A percentile compares a stretch with the other conserved stretches of the same genome.
phyloP scores from a whole-genome alignment of 2,797 vertebrate genomes.

The Morelia viridis region DNA sequence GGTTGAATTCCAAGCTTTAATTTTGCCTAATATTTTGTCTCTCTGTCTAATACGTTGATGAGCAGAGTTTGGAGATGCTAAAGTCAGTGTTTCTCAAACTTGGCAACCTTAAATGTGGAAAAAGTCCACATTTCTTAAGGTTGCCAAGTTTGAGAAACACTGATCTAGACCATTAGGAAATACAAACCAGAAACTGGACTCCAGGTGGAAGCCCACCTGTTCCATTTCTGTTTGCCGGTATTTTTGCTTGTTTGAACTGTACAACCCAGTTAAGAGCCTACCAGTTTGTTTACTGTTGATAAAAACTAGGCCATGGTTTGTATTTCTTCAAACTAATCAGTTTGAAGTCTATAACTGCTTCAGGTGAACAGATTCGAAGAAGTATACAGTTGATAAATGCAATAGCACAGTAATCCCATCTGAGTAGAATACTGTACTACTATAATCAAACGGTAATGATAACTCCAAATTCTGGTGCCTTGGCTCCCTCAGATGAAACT shows the following conservation, averaged over 20 bases:
- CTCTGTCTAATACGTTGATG: background rate
- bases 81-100: background rate
- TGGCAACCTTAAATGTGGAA: background rate
- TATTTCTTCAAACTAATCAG: constrained; percentile 8
- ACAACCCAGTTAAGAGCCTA: background rate
- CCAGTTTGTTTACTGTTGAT: background rate
- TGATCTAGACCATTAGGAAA: background rate
- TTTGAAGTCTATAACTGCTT: constrained; percentile 4
- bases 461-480: too few species aligned
- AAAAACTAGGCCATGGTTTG: background rate
- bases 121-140: background rate
- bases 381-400: too few species aligned
- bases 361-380: too few species aligned
- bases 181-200: too few species aligned
- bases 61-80: background rate
- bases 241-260: background rate
- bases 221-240: background rate
- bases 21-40: background rate
- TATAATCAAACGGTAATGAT: too few species aligned
- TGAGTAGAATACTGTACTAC: too few species aligned
- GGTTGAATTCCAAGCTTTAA: rapidly evolving
- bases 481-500: too few species aligned
- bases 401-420: too few species aligned
- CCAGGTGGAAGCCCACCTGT: too few species aligned
- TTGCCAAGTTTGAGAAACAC: background rate